Evolutionary conservation across 2,888 invertebrate genomes (phyloP).

Genomic region (Artemia sp.): DNA sequence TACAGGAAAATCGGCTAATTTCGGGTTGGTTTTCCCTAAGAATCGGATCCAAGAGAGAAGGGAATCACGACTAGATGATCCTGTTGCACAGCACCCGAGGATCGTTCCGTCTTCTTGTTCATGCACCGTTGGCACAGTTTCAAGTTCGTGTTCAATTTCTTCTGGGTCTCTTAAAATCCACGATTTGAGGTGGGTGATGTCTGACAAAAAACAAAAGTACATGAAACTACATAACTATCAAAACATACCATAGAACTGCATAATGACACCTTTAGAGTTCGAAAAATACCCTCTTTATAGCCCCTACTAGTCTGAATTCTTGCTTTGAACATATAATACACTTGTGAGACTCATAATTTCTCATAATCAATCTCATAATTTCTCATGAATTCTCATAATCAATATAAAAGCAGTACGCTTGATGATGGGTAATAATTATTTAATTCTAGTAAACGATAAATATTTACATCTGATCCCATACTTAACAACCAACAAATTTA

Average conservation of each 20-base stretch:
- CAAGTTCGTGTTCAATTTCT: slow-evolving; percentile 26
- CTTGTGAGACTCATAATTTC: neutral
- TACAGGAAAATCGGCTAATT: slow-evolving; percentile 54
- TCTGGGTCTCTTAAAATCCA: slow-evolving; percentile 30
- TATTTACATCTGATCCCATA: neutral
- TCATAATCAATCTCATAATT: slow-evolving; percentile 16
- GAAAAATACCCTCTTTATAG: no score
- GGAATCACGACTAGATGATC: slow-evolving; percentile 74
- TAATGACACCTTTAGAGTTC: no score
- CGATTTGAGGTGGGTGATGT: slow-evolving; percentile 39
- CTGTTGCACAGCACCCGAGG: slow-evolving; percentile 72
- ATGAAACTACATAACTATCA: no score
- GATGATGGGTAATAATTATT: neutral
- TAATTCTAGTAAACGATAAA: neutral
- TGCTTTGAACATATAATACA: neutral
- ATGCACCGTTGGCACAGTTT: slow-evolving; percentile 48
- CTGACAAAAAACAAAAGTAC: slow-evolving; percentile 33
- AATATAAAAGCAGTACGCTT: neutral
- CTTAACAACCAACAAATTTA: neutral
- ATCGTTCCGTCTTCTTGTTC: slow-evolving; percentile 84
- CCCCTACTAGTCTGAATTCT: no score
- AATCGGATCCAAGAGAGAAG: slow-evolving; percentile 76
- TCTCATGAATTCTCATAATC: slow-evolving; percentile 17
- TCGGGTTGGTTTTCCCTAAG: slow-evolving; percentile 54
- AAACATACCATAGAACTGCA: no score